Conservation (phyloP, 2,888 invertebrate genomes). For the Eupithecia subumbrata region DNA sequence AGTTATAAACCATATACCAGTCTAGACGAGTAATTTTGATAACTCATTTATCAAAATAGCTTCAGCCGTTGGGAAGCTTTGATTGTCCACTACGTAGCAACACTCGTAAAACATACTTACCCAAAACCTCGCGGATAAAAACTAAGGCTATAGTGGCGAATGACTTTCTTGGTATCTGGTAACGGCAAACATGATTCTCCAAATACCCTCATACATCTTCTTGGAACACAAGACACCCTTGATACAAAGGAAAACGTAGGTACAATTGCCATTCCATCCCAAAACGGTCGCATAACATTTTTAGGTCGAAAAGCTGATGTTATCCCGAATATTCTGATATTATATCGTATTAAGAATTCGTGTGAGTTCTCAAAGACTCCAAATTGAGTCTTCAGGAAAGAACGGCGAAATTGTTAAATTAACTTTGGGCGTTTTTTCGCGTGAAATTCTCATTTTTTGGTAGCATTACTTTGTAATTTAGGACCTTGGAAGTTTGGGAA, state of each 20-base stretch:
- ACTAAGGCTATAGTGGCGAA: background rate
- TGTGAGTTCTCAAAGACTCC: conserved; percentile 29
- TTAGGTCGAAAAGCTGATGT: conserved; percentile 33
- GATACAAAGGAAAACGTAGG: background rate
- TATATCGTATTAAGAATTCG: conserved; percentile 35
- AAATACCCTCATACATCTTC: background rate
- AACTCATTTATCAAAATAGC: background rate
- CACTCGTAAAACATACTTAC: background rate
- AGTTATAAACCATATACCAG: background rate
- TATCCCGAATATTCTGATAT: conserved; percentile 31
- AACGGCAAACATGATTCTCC: background rate
- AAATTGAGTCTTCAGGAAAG: conserved; percentile 35
- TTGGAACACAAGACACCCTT: background rate
- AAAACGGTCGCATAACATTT: conserved; percentile 20
- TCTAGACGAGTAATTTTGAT: background rate
- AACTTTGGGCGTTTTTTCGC: conserved; percentile 23
- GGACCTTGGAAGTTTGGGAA: conserved; percentile 16
- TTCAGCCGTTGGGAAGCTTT: background rate
- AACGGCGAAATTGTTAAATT: conserved; percentile 38
- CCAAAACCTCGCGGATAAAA: background rate
- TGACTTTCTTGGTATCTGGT: background rate
- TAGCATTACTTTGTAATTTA: conserved; percentile 21
- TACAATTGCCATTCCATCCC: conserved; percentile 7
- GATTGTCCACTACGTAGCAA: background rate
- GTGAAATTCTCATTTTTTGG: conserved; percentile 18